phyloP scores from a whole-genome alignment of 64 coral and sea anemone genomes.

The Astreopora myriophthalma region DNA sequence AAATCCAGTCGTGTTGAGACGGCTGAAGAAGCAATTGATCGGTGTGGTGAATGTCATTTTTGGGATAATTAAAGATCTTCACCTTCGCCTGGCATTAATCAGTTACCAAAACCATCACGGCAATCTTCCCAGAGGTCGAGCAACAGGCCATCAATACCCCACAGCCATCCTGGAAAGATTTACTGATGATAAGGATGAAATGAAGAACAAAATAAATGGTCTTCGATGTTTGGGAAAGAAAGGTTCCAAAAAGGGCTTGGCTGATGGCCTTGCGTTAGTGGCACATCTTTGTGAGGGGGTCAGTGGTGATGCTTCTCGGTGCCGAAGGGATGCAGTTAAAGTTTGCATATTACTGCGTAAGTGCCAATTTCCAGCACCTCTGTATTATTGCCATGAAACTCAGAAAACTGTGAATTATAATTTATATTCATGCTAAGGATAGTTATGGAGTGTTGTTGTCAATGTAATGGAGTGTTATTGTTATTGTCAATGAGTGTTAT shows the following conservation, averaged over 20 bases:
- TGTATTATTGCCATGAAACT: too few species aligned
- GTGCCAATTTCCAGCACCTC: not conserved
- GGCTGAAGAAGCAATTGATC: not conserved
- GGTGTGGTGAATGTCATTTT: not conserved
- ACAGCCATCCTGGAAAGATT: not conserved
- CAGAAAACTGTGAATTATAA: too few species aligned
- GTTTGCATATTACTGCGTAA: slow-evolving; percentile 33
- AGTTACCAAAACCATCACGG: slow-evolving; percentile 5
- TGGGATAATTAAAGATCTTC: not conserved
- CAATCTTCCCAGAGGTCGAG: not conserved
- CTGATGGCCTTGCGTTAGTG: slow-evolving; percentile 6
- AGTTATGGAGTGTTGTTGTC: too few species aligned
- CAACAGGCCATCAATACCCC: not conserved
- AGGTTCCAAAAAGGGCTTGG: not conserved
- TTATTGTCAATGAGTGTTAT: too few species aligned
- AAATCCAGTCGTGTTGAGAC: not conserved
- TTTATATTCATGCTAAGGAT: too few species aligned
- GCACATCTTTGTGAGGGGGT: not conserved
- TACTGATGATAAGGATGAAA: not conserved
- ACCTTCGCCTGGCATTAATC: slow-evolving; percentile 19
- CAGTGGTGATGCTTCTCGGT: not conserved
- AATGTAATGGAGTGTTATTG: too few species aligned
- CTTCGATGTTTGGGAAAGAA: not conserved
- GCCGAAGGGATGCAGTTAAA: not conserved
- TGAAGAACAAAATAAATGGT: not conserved